Evolutionary conservation across 2,113 vertebrate species (phyloP).

Genomic region (Zosterops pallidus): DNA sequence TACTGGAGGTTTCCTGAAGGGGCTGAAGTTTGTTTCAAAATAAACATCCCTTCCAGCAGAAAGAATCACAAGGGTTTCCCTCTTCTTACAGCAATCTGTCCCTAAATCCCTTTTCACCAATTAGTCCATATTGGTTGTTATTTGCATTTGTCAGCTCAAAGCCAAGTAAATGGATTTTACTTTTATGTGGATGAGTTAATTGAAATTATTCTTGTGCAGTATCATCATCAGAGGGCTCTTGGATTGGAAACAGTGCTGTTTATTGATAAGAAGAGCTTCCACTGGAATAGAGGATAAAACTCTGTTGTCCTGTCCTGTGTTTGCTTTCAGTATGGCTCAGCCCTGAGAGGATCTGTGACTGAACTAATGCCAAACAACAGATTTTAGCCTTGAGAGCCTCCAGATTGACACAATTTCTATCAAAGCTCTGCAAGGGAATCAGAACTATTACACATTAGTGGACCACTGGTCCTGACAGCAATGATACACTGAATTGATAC

Average conservation of each 20-base stretch:
- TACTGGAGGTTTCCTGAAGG: background rate
- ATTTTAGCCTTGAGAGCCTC: background rate
- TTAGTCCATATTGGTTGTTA: background rate
- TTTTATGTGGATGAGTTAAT: background rate
- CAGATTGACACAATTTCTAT: accelerated
- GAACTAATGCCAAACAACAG: background rate
- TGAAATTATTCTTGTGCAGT: background rate
- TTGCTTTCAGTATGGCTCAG: background rate
- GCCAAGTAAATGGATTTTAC: background rate
- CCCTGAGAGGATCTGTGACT: background rate
- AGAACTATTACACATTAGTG: background rate
- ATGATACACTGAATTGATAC: background rate
- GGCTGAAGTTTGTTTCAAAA: background rate
- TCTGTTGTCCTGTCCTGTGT: background rate
- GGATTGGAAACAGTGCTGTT: background rate
- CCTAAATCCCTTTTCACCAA: background rate
- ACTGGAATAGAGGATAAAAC: background rate
- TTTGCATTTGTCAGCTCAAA: background rate
- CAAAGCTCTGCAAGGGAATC: background rate
- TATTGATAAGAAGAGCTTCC: background rate
- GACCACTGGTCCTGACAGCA: background rate
- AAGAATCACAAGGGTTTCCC: background rate
- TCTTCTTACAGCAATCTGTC: background rate
- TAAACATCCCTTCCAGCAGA: background rate
- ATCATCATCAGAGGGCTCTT: background rate